A percentile compares a stretch with the other conserved stretches of the same genome.
Conservation (phyloP, 2,797 vertebrate species). For the Huso huso region DNA sequence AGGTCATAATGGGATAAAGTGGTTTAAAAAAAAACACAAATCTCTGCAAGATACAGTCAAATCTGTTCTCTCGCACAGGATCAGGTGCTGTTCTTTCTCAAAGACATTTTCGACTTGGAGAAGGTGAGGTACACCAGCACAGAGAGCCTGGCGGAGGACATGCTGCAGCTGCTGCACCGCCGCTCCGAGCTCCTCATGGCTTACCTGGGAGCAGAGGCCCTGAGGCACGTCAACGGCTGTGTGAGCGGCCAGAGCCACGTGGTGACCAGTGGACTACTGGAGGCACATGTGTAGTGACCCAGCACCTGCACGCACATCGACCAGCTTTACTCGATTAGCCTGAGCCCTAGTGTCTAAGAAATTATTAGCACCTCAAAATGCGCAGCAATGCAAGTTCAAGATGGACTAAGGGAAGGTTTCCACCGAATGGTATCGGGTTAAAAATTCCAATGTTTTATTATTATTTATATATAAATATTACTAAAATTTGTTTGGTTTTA, state of each 20-base stretch:
- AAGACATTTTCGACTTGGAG: conserved; percentile 93
- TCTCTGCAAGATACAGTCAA: too few relatives aligned
- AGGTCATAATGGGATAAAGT: too few relatives aligned
- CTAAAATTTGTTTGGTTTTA: neutral
- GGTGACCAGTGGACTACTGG: conserved; percentile 47
- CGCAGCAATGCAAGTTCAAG: neutral
- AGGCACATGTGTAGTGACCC: conserved; percentile 59
- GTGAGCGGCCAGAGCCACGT: conserved; percentile 35
- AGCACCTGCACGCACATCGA: neutral
- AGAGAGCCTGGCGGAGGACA: conserved; percentile 80
- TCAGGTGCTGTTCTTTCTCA: conserved; percentile 87
- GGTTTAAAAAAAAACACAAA: too few relatives aligned
- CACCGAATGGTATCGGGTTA: neutral
- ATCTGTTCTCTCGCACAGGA: conserved; percentile 51
- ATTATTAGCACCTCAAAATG: neutral
- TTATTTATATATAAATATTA: conserved; percentile 3
- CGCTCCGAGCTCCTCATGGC: conserved; percentile 75
- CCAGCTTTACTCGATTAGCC: neutral
- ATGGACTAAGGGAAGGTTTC: conserved; percentile 18
- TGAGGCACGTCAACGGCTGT: conserved; percentile 45
- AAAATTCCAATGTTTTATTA: conserved; percentile 3
- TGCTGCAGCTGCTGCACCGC: conserved; percentile 69
- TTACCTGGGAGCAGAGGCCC: conserved; percentile 65
- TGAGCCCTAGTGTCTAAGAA: neutral
- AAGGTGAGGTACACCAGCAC: conserved; percentile 81